These are phyloP conservation scores for Balaenoptera acutorostrata DNA, from an alignment of 2,113 vertebrate genomes.

Conservation along the genomic window DNA sequence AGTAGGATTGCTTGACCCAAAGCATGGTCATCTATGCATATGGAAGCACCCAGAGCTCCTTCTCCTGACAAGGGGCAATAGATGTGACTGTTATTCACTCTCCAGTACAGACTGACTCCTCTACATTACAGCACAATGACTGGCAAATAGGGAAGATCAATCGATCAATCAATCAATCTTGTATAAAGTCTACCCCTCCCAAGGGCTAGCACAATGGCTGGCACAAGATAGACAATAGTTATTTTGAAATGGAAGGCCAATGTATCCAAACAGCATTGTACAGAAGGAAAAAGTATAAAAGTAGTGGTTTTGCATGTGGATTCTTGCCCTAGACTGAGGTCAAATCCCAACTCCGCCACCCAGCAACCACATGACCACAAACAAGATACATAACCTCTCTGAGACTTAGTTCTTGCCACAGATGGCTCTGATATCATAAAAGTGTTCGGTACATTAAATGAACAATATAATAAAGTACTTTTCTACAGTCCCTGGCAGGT, in stretches of 20 bases:
- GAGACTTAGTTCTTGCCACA: not conserved
- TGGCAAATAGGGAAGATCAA: conserved; percentile 17
- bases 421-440: not conserved
- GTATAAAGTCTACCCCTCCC: not conserved
- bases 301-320: not conserved
- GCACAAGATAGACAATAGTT: not conserved
- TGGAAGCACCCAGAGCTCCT: not conserved
- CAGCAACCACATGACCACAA: not conserved
- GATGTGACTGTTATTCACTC: not conserved
- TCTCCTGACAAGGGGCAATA: not conserved
- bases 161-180: not conserved
- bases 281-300: not conserved
- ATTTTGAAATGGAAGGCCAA: not conserved
- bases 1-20: not conserved
- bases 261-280: not conserved
- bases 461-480: not conserved
- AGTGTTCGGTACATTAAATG: not conserved
- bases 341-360: conserved; percentile 1
- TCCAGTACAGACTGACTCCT: not conserved
- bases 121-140: not conserved
- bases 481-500: not conserved
- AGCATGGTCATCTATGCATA: not conserved
- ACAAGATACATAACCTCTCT: not conserved
- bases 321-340: not conserved
- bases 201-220: not conserved